Conservation (phyloP, 35 echinoderm and acorn worm species). For the Lytechinus variegatus region DNA sequence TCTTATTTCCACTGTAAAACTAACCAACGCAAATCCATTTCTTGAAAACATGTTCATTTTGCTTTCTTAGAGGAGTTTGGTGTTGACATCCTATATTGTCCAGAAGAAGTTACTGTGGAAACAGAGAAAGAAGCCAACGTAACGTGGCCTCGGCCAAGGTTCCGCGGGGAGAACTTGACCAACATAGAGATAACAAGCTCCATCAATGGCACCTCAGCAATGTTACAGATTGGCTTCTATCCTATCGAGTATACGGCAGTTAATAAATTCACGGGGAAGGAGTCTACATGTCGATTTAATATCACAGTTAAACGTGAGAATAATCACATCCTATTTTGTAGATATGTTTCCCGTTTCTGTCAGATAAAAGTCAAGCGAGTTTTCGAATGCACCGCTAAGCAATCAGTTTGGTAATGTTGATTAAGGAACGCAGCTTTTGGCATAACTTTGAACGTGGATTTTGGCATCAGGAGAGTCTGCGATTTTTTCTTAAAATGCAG, state of each 20-base stretch:
- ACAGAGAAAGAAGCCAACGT: not conserved
- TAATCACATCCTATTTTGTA: not conserved
- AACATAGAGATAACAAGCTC: not conserved
- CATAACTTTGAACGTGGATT: too few relatives aligned
- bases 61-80: not conserved
- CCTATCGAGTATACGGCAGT: slow-evolving; percentile 7
- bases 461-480: too few relatives aligned
- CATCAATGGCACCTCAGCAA: not conserved
- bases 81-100: slow-evolving; percentile 4
- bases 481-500: too few relatives aligned
- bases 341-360: too few relatives aligned
- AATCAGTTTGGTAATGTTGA: too few relatives aligned
- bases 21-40: too few relatives aligned
- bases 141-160: slow-evolving; percentile 2
- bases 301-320: slow-evolving; percentile 33
- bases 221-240: not conserved
- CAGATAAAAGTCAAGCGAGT: too few relatives aligned
- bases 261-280: not conserved
- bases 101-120: not conserved
- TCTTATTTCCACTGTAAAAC: too few relatives aligned
- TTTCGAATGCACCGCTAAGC: too few relatives aligned
- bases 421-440: too few relatives aligned
- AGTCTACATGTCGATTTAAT: not conserved
- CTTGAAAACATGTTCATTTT: not conserved
- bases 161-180: not conserved